Percentiles rank a stretch among this genome's conserved stretches.
Conservation (phyloP, 37 sponge, comb jelly and placozoan species). For the Chondrosia reniformis region DNA sequence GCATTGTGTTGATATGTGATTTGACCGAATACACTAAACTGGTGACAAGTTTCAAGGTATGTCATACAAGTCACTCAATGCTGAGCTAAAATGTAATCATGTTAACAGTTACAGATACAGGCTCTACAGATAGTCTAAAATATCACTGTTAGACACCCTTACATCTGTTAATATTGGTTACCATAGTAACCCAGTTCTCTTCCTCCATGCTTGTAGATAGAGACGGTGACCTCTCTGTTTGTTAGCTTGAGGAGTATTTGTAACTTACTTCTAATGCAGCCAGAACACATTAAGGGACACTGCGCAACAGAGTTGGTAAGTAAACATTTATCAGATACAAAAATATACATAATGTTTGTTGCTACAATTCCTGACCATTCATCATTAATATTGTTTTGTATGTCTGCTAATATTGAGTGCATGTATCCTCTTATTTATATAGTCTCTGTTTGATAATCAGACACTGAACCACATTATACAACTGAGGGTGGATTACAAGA, state of each 20-base stretch:
- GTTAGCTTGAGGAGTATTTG: not conserved
- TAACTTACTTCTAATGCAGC: not conserved
- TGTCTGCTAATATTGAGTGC: too few species aligned
- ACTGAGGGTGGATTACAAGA: constrained; percentile 69
- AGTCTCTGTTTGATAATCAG: constrained; percentile 63
- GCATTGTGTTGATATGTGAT: constrained; percentile 80
- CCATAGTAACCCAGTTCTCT: not conserved
- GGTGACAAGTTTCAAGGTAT: constrained; percentile 73
- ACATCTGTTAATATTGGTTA: too few species aligned
- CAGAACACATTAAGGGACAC: not conserved
- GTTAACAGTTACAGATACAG: too few species aligned
- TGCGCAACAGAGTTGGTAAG: constrained; percentile 10
- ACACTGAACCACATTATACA: constrained; percentile 52
- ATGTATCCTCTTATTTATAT: not conserved
- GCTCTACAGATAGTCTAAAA: too few species aligned
- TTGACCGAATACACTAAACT: constrained; percentile 74
- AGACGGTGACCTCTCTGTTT: not conserved
- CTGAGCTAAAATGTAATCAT: too few species aligned
- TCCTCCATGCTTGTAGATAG: not conserved
- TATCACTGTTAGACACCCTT: too few species aligned
- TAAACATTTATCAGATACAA: too few species aligned
- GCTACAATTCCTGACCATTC: too few species aligned
- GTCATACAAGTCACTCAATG: too few species aligned
- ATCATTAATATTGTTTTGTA: too few species aligned
- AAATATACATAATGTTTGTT: too few species aligned